phyloP scores from a whole-genome alignment of 2,797 vertebrate species.

The Gobionotothen gibberifrons region DNA sequence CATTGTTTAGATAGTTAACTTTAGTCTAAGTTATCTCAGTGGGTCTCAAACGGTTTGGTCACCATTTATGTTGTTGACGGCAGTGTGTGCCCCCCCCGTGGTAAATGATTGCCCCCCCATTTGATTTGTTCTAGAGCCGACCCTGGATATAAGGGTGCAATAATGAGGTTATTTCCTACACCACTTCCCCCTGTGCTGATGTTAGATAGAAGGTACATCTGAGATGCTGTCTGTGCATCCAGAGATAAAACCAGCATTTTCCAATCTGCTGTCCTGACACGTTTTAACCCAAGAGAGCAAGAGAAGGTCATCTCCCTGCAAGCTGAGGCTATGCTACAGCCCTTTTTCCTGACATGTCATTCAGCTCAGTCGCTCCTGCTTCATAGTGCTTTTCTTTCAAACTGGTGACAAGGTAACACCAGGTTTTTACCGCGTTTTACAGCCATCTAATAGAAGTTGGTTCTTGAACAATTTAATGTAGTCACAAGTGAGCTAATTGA shows the following conservation, averaged over 20 bases:
- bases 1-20: too few species aligned
- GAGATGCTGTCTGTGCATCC: constrained; percentile 18
- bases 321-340: background rate
- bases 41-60: too few species aligned
- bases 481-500: too few species aligned
- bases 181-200: constrained; percentile 18
- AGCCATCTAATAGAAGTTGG: too few species aligned
- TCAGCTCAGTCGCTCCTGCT: constrained; percentile 5
- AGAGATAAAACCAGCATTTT: constrained; percentile 15
- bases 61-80: too few species aligned
- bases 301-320: constrained; percentile 22
- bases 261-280: constrained; percentile 30
- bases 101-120: too few species aligned
- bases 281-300: constrained; percentile 9
- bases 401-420: constrained; percentile 11
- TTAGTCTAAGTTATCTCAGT: too few species aligned
- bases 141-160: too few species aligned
- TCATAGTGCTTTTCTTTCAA: background rate
- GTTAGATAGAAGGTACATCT: constrained; percentile 16
- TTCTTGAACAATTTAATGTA: too few species aligned
- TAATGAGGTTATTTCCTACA: background rate
- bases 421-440: background rate
- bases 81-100: too few species aligned
- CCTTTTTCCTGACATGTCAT: constrained; percentile 1
- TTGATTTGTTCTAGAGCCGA: too few species aligned